Conservation (phyloP, 1,140 invertebrate species). For the Zophobas atratus region DNA sequence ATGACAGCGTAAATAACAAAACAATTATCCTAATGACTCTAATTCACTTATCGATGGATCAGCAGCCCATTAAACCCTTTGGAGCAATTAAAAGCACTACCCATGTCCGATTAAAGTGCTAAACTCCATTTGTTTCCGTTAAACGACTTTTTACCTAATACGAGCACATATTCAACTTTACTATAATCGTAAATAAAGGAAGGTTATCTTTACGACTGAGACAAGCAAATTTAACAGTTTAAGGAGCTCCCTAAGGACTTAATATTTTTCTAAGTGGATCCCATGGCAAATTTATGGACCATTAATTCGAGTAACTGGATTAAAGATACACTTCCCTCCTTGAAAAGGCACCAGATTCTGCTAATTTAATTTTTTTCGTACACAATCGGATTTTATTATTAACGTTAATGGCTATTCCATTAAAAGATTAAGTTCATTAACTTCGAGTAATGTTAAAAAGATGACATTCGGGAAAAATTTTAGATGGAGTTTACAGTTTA, state of each 20-base stretch:
- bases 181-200: constrained; percentile 14
- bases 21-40: constrained; percentile 19
- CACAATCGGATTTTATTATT: too few relatives aligned
- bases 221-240: neutral
- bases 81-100: constrained; percentile 8
- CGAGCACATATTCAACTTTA: constrained; percentile 7
- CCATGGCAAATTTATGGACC: constrained; percentile 7
- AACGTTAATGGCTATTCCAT: too few relatives aligned
- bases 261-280: neutral
- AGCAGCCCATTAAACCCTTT: constrained; percentile 18
- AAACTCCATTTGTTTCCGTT: constrained; percentile 26
- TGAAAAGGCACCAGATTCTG: neutral
- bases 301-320: neutral
- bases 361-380: too few relatives aligned
- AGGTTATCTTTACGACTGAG: constrained; percentile 1
- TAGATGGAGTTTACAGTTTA: neutral
- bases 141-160: neutral
- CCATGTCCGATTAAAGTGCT: constrained; percentile 17
- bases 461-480: too few relatives aligned
- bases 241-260: neutral
- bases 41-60: constrained; percentile 21
- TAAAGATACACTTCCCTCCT: neutral
- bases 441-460: neutral
- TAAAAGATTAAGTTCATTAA: neutral
- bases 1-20: neutral